Percentiles rank a stretch among this genome's conserved stretches.
phyloP scores from a whole-genome alignment of 2,797 vertebrate genomes.

The Xiphorhynchus erythropygius region DNA sequence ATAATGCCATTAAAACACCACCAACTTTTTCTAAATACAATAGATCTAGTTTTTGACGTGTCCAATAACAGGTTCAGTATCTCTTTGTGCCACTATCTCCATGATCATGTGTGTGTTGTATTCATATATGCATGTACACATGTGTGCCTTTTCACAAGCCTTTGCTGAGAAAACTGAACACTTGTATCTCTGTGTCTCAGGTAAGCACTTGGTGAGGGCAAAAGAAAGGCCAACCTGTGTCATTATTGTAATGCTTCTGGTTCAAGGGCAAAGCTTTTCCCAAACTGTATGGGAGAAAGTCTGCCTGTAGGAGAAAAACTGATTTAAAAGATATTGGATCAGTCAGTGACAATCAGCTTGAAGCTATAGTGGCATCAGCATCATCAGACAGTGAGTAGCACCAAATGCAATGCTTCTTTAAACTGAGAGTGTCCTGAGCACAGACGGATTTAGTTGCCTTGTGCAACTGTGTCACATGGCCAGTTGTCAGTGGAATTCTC shows the following conservation, averaged over 20 bases:
- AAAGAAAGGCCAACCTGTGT: background rate
- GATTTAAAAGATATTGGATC: background rate
- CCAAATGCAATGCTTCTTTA: background rate
- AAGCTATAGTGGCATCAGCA: background rate
- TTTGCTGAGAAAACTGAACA: background rate
- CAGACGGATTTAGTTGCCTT: background rate
- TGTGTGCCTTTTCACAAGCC: background rate
- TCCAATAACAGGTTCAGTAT: background rate
- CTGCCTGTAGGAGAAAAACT: background rate
- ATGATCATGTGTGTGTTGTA: rapidly evolving
- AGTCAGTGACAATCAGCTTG: background rate
- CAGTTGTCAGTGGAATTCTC: background rate
- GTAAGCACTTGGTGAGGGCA: background rate
- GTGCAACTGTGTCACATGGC: background rate
- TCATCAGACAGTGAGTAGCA: background rate
- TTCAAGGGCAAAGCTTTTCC: background rate
- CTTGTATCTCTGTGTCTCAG: background rate
- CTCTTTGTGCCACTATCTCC: background rate
- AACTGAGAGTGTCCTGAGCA: background rate
- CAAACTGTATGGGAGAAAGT: background rate
- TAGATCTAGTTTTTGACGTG: background rate
- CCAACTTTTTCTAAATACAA: background rate
- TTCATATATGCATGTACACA: rapidly evolving
- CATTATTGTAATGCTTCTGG: background rate
- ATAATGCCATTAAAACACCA: background rate